Percentiles rank a stretch among this genome's conserved stretches.
phyloP scores from a whole-genome alignment of 2,797 vertebrate species.

The Eospalax fontanierii region DNA sequence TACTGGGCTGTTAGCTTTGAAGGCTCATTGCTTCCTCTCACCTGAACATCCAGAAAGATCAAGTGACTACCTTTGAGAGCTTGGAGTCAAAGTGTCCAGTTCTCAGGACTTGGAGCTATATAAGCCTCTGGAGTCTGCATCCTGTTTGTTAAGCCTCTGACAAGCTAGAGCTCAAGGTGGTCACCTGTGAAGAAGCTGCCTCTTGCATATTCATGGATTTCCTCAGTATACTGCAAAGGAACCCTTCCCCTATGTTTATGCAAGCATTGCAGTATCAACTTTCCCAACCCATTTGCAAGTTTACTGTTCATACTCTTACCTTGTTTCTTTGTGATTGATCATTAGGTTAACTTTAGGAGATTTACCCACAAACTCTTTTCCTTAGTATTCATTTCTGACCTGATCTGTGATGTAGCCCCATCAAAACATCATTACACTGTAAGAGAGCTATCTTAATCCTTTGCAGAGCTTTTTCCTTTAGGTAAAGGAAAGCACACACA shows the following conservation, averaged over 20 bases:
- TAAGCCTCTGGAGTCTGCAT: neutral
- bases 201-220: neutral
- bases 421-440: neutral
- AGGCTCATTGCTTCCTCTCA: neutral
- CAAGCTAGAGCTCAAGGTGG: neutral
- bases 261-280: neutral
- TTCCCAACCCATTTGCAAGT: neutral
- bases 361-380: neutral
- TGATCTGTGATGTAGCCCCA: neutral
- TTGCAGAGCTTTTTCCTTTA: neutral
- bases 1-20: neutral
- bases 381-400: neutral
- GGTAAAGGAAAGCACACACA: neutral
- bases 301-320: neutral
- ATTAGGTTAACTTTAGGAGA: neutral
- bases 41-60: neutral
- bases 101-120: neutral
- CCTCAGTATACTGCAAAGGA: neutral
- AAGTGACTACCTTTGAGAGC: neutral
- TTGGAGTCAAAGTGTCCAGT: no score
- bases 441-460: conserved; percentile 9
- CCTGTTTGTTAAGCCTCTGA: neutral
- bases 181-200: neutral
- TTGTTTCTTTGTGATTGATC: neutral
- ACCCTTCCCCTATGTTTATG: neutral